Evolutionary conservation across 2,888 invertebrate genomes (phyloP), one percentile per base, ranked within the genome.

Genomic region (Galeopsomyia nigrocyanea): DNA sequence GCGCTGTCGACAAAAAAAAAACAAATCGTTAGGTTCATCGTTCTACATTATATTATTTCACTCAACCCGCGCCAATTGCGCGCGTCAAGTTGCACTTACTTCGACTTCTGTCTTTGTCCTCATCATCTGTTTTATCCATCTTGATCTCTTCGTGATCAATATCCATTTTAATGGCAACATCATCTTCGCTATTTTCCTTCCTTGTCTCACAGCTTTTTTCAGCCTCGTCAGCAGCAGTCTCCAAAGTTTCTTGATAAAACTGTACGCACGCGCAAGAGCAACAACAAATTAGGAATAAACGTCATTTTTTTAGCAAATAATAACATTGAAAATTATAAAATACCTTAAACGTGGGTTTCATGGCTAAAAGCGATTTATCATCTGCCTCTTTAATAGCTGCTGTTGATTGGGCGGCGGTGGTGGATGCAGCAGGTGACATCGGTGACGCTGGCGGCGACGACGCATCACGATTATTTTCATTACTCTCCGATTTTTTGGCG

Each of bases 191-290:
- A 73, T 65, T 65, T 75, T 79, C 21, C 80, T 79, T 39, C 7
- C 10, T 39, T 13, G 39, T 13, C 13, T 39, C 67, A n/a, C n/a
- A 13, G 90, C 90, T 80, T 90, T 90, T 70, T 87, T n/a, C n/a
- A n/a, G n/a, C 89, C 75, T 90, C 91, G 74, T 91, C 91, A 9
- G n/a, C n/a, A n/a, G n/a, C n/a, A n/a, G 90, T 90, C 79, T 95
- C 94, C 75, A 97, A 87, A 0, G 97, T 97, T 79, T 97, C 97
- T 88, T 97, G 95, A 86, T 97, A 97, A 87, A 97, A 97, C 89
- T 91, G 82, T 46, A 84, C 81, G 5, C 26, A 26, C 5, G 5
- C 3, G 5, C 5, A 5, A 3, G 66, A 78, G 78, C 31, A 51
- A 75, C 50, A 73, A 72, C 17, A 58, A 21, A 10, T 66, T 49